These are phyloP conservation scores for Festucalex cinctus DNA, from an alignment of 2,113 vertebrate species.

Conservation along the genomic window DNA sequence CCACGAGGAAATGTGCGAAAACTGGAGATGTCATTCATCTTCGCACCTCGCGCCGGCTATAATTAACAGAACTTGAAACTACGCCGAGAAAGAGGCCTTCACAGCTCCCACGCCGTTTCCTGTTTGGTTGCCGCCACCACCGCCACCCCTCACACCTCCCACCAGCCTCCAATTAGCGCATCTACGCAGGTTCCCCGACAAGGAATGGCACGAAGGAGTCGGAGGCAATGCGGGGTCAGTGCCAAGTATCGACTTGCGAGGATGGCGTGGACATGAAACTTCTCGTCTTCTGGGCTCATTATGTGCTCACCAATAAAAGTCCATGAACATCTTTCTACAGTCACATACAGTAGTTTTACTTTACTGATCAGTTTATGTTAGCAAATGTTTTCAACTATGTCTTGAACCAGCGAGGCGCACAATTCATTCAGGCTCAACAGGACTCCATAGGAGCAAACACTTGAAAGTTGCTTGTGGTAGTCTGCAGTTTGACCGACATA, in stretches of 20 bases:
- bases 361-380: too few relatives aligned
- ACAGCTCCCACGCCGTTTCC: conserved; percentile 47
- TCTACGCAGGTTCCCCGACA: conserved; percentile 57
- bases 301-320: not conserved
- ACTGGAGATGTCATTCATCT: conserved; percentile 58
- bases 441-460: too few relatives aligned
- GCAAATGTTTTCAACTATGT: not conserved
- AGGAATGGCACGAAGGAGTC: not conserved
- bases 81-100: conserved; percentile 55
- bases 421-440: not conserved
- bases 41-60: conserved; percentile 59
- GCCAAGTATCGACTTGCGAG: conserved; percentile 5
- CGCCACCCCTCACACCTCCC: conserved; percentile 63
- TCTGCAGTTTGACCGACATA: too few relatives aligned
- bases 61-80: conserved; percentile 64
- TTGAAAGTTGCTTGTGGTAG: too few relatives aligned
- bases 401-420: not conserved
- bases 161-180: conserved; percentile 63
- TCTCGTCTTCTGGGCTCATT: not conserved
- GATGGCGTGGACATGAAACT: not conserved
- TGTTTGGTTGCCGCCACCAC: conserved; percentile 50
- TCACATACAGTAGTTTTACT: too few relatives aligned
- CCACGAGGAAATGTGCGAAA: conserved; percentile 39
- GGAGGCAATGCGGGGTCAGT: not conserved
- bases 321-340: not conserved